Evolutionary conservation across 2,113 vertebrate species (phyloP).

Genomic region (Gallinago undulata): DNA sequence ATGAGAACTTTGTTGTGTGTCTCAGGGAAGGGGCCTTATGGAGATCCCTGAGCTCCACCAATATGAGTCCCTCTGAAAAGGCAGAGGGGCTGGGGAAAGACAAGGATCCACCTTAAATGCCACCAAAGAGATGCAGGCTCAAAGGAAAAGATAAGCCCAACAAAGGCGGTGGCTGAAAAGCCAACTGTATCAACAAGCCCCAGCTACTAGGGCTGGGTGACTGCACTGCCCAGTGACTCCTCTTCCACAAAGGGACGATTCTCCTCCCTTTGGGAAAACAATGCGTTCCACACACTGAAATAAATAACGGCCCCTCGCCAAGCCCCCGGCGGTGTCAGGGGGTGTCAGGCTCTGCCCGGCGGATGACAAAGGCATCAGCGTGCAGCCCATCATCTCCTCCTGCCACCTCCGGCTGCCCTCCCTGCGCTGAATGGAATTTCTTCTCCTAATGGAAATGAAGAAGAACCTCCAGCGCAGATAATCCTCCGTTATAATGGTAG

Average conservation of each 20-base stretch:
- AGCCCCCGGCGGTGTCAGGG: constrained; percentile 42
- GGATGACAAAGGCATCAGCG: constrained; percentile 10
- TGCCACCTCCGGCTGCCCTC: constrained; percentile 27
- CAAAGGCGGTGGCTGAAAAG: constrained; percentile 5
- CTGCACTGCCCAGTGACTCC: background rate
- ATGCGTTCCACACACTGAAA: constrained; percentile 47
- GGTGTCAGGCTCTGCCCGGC: constrained; percentile 47
- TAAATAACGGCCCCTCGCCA: background rate
- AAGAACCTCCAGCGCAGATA: constrained; percentile 42
- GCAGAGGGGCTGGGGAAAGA: background rate
- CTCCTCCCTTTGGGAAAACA: constrained; percentile 37
- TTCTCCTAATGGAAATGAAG: constrained; percentile 52
- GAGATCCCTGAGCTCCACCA: background rate
- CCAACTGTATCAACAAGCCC: background rate
- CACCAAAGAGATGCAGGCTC: background rate
- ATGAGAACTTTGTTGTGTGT: background rate
- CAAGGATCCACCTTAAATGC: background rate
- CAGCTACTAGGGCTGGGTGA: background rate
- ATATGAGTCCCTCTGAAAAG: background rate
- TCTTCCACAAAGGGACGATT: constrained; percentile 52
- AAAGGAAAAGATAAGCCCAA: constrained; percentile 3
- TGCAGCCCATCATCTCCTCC: constrained; percentile 2
- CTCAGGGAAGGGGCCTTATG: background rate
- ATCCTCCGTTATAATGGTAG: background rate
- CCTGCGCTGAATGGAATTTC: background rate